Conservation (phyloP, 2,888 invertebrate genomes). For the Lumbricus terrestris region DNA sequence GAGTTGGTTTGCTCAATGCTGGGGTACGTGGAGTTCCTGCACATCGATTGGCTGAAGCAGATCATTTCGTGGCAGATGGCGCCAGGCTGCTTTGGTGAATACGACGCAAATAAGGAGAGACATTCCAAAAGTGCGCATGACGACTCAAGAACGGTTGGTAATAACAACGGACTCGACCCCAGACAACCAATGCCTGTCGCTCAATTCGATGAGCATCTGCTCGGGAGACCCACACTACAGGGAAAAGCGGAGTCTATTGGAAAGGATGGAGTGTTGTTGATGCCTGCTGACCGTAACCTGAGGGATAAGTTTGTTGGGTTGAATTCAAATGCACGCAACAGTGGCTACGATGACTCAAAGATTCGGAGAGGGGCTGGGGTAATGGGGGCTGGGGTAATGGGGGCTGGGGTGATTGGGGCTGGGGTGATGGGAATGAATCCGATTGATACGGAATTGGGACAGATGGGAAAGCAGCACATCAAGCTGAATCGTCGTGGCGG, state of each 20-base stretch:
- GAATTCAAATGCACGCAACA: not conserved
- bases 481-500: not conserved
- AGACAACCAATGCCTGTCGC: not conserved
- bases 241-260: not conserved
- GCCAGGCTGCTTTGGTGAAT: constrained; percentile 50
- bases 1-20: constrained; percentile 55
- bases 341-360: not conserved
- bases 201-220: not conserved
- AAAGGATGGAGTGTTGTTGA: not conserved
- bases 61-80: constrained; percentile 52
- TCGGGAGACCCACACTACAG: not conserved
- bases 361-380: not conserved
- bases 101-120: not conserved
- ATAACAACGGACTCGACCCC: not conserved
- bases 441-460: not conserved
- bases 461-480: not conserved
- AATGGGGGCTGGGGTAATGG: too few relatives aligned
- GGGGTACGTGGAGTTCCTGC: constrained; percentile 54
- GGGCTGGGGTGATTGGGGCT: too few relatives aligned
- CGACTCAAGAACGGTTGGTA: not conserved
- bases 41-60: constrained; percentile 49
- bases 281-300: not conserved
- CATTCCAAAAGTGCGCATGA: not conserved
- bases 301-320: not conserved
- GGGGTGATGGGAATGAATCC: not conserved